phyloP scores from a whole-genome alignment of 2,113 vertebrate species.

The Desmodus rotundus region DNA sequence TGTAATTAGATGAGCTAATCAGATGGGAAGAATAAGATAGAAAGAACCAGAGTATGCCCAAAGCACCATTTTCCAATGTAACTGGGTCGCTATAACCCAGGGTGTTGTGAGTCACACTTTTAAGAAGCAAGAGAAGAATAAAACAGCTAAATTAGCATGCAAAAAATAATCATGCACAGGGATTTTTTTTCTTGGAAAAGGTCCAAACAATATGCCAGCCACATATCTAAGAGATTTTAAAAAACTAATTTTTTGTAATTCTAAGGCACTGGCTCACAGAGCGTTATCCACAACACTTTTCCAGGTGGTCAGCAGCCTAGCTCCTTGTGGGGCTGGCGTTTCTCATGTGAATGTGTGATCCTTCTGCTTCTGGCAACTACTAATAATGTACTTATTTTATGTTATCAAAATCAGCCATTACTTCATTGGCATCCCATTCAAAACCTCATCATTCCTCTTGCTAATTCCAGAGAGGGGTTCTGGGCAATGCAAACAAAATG shows the following conservation, averaged over 20 bases:
- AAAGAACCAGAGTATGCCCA: background rate
- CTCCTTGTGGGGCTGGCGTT: background rate
- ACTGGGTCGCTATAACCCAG: background rate
- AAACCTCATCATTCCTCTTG: background rate
- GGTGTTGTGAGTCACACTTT: background rate
- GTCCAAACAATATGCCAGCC: background rate
- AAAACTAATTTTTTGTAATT: background rate
- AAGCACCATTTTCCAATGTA: background rate
- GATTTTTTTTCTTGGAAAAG: background rate
- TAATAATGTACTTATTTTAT: constrained; percentile 19
- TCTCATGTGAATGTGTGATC: background rate
- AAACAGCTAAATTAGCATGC: background rate
- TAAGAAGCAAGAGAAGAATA: background rate
- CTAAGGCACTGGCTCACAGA: background rate
- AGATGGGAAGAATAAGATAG: background rate
- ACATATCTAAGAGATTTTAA: background rate
- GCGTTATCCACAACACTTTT: background rate
- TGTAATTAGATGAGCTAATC: constrained; percentile 51
- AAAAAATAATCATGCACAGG: background rate
- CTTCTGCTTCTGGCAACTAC: constrained; percentile 1
- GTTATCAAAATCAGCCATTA: background rate
- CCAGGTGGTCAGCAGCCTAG: background rate
- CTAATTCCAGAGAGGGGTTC: background rate
- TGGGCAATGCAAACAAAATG: background rate
- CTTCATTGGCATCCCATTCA: background rate